Evolutionary conservation across 2,113 vertebrate genomes (phyloP).

Genomic region (Campylorhamphus procurvoides): DNA sequence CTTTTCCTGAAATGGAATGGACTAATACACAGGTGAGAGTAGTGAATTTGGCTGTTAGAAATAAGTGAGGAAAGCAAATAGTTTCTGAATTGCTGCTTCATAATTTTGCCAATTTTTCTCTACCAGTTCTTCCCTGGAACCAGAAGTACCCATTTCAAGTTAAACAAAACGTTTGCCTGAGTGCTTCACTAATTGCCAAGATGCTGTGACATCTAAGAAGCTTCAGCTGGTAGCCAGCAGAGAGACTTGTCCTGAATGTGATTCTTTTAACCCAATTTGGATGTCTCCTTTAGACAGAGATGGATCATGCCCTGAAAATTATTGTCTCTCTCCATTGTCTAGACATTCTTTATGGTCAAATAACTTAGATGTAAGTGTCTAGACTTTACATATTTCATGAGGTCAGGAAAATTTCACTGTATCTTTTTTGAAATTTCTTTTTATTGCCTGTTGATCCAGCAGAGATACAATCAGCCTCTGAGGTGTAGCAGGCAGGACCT

Average conservation of each 20-base stretch:
- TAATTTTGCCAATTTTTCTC: background rate
- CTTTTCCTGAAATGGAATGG: slow-evolving; percentile 69
- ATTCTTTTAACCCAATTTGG: background rate
- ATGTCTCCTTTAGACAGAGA: background rate
- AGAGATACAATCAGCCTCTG: background rate
- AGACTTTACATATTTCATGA: background rate
- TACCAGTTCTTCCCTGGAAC: background rate
- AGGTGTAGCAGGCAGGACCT: background rate
- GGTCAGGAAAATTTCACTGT: background rate
- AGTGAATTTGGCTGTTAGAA: slow-evolving; percentile 29
- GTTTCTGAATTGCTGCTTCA: background rate
- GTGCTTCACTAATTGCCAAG: background rate
- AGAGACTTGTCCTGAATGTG: background rate
- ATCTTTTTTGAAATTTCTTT: background rate
- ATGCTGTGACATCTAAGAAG: background rate
- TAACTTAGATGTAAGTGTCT: background rate
- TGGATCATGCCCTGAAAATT: background rate
- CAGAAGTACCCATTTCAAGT: background rate
- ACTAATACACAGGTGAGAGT: slow-evolving; percentile 65
- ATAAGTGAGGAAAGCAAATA: slow-evolving; percentile 25
- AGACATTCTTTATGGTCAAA: background rate
- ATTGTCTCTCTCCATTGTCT: background rate
- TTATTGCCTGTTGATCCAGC: background rate
- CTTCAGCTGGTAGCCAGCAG: background rate
- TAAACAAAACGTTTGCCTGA: background rate